Evolutionary conservation across 2,888 invertebrate species (phyloP).

Genomic region (Volucella inflata): DNA sequence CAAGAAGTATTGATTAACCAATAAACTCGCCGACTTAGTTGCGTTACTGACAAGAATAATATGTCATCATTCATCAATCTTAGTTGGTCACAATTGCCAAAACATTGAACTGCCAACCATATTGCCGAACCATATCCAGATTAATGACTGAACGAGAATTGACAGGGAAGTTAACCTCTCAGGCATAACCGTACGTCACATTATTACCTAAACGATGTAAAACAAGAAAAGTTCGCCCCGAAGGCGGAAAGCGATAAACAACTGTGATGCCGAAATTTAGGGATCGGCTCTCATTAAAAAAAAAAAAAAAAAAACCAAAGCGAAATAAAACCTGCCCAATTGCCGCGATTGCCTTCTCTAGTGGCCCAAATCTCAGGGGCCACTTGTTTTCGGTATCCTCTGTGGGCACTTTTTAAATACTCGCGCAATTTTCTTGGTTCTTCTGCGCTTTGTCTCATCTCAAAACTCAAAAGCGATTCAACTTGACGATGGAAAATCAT

Average conservation of each 20-base stretch:
- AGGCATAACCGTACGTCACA: constrained; percentile 43
- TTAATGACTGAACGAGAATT: constrained; percentile 47
- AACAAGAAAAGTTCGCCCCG: constrained; percentile 21
- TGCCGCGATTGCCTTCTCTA: constrained; percentile 16
- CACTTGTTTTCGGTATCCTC: constrained; percentile 23
- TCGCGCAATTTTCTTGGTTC: neutral
- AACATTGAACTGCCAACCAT: neutral
- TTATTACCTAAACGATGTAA: constrained; percentile 64
- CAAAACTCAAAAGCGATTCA: constrained; percentile 10
- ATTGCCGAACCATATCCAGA: constrained; percentile 18
- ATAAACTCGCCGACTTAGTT: constrained; percentile 27
- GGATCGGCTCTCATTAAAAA: constrained; percentile 14
- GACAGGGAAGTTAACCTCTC: constrained; percentile 42
- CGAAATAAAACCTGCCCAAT: constrained; percentile 25
- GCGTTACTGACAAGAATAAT: constrained; percentile 4
- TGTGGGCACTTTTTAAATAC: constrained; percentile 21
- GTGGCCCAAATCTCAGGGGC: constrained; percentile 17
- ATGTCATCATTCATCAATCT: constrained; percentile 36
- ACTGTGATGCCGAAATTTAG: constrained; percentile 32
- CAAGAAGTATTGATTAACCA: constrained; percentile 30
- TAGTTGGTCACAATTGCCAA: neutral
- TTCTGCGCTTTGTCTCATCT: neutral
- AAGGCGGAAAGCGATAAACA: constrained; percentile 18
- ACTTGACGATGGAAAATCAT: constrained; percentile 58
- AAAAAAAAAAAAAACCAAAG: neutral